Evolutionary conservation across 2,888 invertebrate genomes (phyloP), one percentile per base, ranked within the genome.

Genomic region (Pharmacophagus antenor): DNA sequence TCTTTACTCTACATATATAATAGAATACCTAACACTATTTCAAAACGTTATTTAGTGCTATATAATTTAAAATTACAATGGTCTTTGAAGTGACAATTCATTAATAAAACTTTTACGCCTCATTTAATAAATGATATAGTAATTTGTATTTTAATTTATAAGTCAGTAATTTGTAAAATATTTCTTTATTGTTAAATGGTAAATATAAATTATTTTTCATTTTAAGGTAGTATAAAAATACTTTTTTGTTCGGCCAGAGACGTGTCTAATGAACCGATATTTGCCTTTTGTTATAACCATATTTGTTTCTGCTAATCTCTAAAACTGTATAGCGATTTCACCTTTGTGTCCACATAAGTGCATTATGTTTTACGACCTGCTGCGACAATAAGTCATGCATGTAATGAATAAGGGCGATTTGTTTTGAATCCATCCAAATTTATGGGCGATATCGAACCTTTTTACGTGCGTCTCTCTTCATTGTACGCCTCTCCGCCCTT

Each of bases 391-490:
- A 85, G 85, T 91, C 91, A 91, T 89, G 82, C 76, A 79, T 84
- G 87, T 91, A 91, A 91, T 89, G 91, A 91, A 91, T 91, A 89
- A 90, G 85, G 89, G 84, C 82, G 90, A 91, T 91, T 89, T 90
- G 90, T 91, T 91, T 89, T 90, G 89, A 91, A 86, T 82, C 85
- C 83, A 73, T 81, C 84, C 77, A 85, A 88, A 91, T 90, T 89
- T 89, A 91, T 88, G 89, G 86, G 75, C 78, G 84, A 85, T 84
- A 86, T 85, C 82, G 80, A 74, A 72, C 76, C 80, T 85, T 88
- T 89, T 88, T 88, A 88, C 87, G 83, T 74, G 82, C 85, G 82
- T 88, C 85, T 85, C 84, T 84, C 79, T 78, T 85, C 84, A 80
- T 84, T 77, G 82, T 72, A 73, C 81, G 46, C 25, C 47, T 48